A percentile compares a stretch with the other conserved stretches of the same genome.
These are phyloP conservation scores for Microctenopoma lineatum DNA, from an alignment of 2,797 vertebrate species.

Conservation along the genomic window DNA sequence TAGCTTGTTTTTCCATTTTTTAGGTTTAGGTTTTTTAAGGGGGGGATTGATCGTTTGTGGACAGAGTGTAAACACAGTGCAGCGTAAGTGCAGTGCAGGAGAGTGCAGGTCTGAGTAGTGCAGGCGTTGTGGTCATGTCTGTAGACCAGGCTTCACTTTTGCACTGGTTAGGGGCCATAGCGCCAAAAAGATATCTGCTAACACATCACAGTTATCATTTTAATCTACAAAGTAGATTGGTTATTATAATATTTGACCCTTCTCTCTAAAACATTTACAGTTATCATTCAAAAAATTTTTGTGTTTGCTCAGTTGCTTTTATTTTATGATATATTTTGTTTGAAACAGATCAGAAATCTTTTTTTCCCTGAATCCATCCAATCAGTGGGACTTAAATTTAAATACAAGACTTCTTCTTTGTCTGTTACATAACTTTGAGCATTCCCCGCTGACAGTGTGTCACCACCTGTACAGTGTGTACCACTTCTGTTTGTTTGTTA, in stretches of 20 bases:
- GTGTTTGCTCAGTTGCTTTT: too few relatives aligned
- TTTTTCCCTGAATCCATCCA: neutral
- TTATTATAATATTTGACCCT: too few relatives aligned
- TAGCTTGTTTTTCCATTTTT: conserved; percentile 28
- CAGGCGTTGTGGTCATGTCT: neutral
- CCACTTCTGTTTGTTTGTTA: conserved; percentile 31
- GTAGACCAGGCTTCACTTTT: conserved; percentile 1
- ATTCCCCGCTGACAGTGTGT: conserved; percentile 38
- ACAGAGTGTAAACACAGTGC: conserved; percentile 25
- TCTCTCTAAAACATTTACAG: too few relatives aligned
- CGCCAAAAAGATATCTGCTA: neutral
- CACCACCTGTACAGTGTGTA: conserved; percentile 42
- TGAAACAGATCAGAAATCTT: too few relatives aligned
- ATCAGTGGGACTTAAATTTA: conserved; percentile 6
- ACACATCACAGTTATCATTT: neutral
- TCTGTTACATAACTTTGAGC: conserved; percentile 5
- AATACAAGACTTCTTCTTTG: conserved; percentile 9
- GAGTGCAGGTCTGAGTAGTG: conserved; percentile 19
- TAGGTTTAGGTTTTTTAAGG: neutral
- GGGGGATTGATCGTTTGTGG: conserved; percentile 20
- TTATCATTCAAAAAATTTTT: too few relatives aligned
- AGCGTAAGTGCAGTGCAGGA: conserved; percentile 10
- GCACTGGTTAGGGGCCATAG: neutral
- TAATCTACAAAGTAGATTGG: neutral
- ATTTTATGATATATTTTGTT: too few relatives aligned